These are phyloP conservation scores for Lepidonotus clava DNA, from an alignment of 2,888 invertebrate species.

Conservation along the genomic window DNA sequence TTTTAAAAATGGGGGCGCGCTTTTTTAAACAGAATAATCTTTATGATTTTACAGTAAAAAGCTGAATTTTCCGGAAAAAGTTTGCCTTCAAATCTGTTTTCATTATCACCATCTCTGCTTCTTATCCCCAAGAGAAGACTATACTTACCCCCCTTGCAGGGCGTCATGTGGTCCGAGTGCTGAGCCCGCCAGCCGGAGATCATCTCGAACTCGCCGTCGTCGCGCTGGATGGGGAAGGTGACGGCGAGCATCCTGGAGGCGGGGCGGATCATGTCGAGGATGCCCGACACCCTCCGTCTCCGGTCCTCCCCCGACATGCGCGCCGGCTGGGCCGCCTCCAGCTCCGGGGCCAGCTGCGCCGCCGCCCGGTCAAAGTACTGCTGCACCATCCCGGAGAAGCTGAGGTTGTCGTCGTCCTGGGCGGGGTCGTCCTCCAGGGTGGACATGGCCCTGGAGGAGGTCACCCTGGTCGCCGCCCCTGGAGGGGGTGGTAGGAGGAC, in stretches of 20 bases:
- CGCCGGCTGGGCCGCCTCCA: constrained; percentile 91
- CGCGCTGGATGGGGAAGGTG: constrained; percentile 96
- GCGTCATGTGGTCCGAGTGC: constrained; percentile 97
- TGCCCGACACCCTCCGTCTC: constrained; percentile 95
- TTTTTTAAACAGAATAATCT: no score
- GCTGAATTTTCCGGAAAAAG: no score
- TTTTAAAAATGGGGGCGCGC: no score
- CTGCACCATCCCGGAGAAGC: constrained; percentile 85
- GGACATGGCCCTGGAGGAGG: background rate
- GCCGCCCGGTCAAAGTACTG: constrained; percentile 98
- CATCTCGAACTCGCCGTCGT: constrained; percentile 97
- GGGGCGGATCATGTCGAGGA: constrained; percentile 96
- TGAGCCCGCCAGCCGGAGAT: constrained; percentile 98
- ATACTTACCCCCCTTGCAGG: constrained; percentile 96
- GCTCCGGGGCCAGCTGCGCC: constrained; percentile 89
- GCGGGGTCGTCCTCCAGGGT: background rate
- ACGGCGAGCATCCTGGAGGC: constrained; percentile 94
- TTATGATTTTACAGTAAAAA: no score
- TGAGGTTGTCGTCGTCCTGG: constrained; percentile 40
- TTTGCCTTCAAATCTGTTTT: no score
- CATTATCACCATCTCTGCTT: no score
- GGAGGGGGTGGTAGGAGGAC: no score
- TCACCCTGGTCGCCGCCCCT: no score
- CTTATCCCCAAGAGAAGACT: background rate
- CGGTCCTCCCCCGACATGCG: constrained; percentile 88